Base-by-base conservation (phyloP, 2,113 vertebrate genomes). In the Phainopepla nitens region DNA sequence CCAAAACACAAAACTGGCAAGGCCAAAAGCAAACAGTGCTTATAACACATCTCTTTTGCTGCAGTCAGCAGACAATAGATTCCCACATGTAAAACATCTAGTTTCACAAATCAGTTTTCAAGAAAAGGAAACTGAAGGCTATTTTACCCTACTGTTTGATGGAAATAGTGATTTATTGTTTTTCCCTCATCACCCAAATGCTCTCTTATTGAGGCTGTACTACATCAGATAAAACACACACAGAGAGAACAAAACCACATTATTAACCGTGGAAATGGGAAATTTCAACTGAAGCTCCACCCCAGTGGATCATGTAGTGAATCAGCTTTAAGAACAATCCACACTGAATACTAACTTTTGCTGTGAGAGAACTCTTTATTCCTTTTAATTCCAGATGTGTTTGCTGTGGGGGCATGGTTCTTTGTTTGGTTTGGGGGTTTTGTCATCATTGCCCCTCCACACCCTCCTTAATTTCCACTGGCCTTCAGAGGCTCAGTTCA, bases 341-440 rank as follows among this genome's bases (percentile, higher is more conserved):
- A 25, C 11, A 68, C 3, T 18, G 50, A 20, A 35, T 42, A 80
- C 5, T 56, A 61, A 13, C 12, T 79, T 84, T 18, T 64, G 9
- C 15, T 75, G 16, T 39, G 39, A 81, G 19, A 75, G 11, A 89
- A 73, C 11, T 19, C 35, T n/a, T 91, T 29, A 77, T 35, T 75
- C 9, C 29, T 62, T 88, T 90, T 69, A 45, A 70, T 66, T 87
- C 12, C 33, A 89, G 12, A n/a, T 0, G 0, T 15, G 28, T 28
- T 56, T 50, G 12, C 2, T 14, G 3, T 7, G 2, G 6, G 13
- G 36, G 3, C 0, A 2, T 9, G 20, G 11, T 41, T 53, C 16
- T 13, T 69, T 54, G 16, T 5, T 49, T 41, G 53, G 4, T 24
- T 77, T 65, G 18, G 4, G 1, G 7, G 13, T 72, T 71, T 72